These are phyloP conservation scores for Trachelus iudaicus DNA, from an alignment of 2,888 invertebrate species.

Conservation along the genomic window DNA sequence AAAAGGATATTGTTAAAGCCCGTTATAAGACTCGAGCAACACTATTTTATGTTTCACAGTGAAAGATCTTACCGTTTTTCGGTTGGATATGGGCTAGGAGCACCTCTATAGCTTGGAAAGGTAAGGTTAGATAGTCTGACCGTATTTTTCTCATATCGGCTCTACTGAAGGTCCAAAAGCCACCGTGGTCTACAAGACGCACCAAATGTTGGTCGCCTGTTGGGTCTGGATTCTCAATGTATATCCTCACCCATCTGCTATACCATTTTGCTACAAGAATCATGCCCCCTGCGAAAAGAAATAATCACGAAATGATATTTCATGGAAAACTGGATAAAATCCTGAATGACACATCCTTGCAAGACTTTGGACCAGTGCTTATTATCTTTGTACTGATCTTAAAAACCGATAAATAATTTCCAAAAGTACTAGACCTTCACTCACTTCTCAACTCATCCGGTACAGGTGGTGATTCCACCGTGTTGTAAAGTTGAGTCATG, in stretches of 20 bases:
- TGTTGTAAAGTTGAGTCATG: conserved; percentile 86
- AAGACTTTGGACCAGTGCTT: neutral
- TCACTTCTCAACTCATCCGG: conserved; percentile 83
- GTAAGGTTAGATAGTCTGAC: conserved; percentile 91
- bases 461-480: conserved; percentile 81
- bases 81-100: conserved; percentile 90
- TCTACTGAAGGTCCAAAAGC: conserved; percentile 84
- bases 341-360: neutral
- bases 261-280: conserved; percentile 89
- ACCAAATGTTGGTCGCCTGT: conserved; percentile 81
- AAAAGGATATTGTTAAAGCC: neutral
- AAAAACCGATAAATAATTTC: neutral
- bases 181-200: conserved; percentile 95
- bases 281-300: conserved; percentile 77
- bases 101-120: conserved; percentile 98
- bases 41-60: neutral
- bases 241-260: conserved; percentile 77
- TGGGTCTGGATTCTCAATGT: conserved; percentile 68
- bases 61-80: conserved; percentile 71
- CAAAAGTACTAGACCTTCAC: conserved; percentile 29
- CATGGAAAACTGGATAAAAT: neutral
- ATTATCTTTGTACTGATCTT: neutral
- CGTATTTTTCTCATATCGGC: conserved; percentile 89
- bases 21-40: neutral
- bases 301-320: conserved; percentile 16